These are phyloP conservation scores for Sturmia bella DNA, from an alignment of 2,888 invertebrate species.

Conservation along the genomic window DNA sequence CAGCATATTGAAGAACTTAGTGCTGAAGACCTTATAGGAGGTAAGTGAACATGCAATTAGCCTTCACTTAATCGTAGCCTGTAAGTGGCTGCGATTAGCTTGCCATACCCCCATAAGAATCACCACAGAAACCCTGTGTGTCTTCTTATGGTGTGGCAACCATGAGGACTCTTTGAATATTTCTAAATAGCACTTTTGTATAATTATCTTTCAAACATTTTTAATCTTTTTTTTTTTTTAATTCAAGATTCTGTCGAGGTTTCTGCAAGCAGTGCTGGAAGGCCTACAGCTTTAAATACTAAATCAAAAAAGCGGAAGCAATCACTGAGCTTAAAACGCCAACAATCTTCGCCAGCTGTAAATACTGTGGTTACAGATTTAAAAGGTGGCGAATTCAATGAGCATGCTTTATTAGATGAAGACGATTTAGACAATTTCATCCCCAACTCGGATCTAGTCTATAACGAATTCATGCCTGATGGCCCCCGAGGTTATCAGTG, in stretches of 20 bases:
- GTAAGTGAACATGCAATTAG: no score
- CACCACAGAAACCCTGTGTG: no score
- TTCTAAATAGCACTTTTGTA: neutral
- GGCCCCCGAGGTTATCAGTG: slow-evolving; percentile 80
- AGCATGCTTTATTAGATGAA: slow-evolving; percentile 84
- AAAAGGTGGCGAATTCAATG: slow-evolving; percentile 76
- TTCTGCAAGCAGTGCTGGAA: slow-evolving; percentile 32
- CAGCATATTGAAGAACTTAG: slow-evolving; percentile 70
- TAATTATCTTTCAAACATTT: neutral
- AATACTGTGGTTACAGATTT: slow-evolving; percentile 67
- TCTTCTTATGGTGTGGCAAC: no score
- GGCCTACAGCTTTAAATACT: slow-evolving; percentile 36
- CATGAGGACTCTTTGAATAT: no score
- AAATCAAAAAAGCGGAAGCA: slow-evolving; percentile 74
- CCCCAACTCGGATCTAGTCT: slow-evolving; percentile 82
- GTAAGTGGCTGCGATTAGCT: no score
- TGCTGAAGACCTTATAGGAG: slow-evolving; percentile 49
- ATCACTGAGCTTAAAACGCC: slow-evolving; percentile 82
- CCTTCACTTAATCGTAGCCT: no score
- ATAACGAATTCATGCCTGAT: slow-evolving; percentile 82
- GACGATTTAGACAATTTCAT: slow-evolving; percentile 83
- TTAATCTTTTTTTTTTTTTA: neutral
- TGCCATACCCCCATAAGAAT: no score
- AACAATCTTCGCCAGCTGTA: slow-evolving; percentile 80
- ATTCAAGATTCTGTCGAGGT: slow-evolving; percentile 49